These are phyloP conservation scores for Nasonovia ribisnigri DNA, from an alignment of 2,888 invertebrate genomes.

Conservation along the genomic window DNA sequence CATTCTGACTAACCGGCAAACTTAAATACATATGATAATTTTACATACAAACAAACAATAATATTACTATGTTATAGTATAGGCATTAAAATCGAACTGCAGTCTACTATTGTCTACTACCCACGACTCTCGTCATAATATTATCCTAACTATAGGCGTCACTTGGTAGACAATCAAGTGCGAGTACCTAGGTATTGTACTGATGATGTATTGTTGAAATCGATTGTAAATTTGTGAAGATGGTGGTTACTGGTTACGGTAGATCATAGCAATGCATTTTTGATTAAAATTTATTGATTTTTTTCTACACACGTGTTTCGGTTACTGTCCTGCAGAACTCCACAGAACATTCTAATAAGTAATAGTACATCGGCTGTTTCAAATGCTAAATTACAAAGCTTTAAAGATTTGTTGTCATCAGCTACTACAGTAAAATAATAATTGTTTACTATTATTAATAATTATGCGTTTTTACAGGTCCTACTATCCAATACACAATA, in stretches of 20 bases:
- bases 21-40: neutral
- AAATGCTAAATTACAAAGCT: neutral
- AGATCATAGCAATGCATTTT: neutral
- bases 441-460: neutral
- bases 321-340: neutral
- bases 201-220: too few relatives aligned
- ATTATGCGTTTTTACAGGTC: neutral
- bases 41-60: neutral
- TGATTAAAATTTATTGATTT: neutral
- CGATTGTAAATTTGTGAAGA: neutral
- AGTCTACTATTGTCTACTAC: too few relatives aligned
- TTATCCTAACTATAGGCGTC: too few relatives aligned
- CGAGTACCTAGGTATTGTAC: too few relatives aligned
- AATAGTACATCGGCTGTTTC: neutral
- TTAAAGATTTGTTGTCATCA: neutral
- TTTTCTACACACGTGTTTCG: neutral
- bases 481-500: conserved; percentile 22
- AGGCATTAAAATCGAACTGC: neutral
- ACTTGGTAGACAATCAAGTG: too few relatives aligned
- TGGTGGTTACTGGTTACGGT: neutral
- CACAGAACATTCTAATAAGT: neutral
- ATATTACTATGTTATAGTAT: neutral
- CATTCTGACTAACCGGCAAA: neutral
- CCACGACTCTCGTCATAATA: too few relatives aligned
- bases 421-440: neutral